Conservation (phyloP, 2,888 invertebrate species). For the Timema podura region DNA sequence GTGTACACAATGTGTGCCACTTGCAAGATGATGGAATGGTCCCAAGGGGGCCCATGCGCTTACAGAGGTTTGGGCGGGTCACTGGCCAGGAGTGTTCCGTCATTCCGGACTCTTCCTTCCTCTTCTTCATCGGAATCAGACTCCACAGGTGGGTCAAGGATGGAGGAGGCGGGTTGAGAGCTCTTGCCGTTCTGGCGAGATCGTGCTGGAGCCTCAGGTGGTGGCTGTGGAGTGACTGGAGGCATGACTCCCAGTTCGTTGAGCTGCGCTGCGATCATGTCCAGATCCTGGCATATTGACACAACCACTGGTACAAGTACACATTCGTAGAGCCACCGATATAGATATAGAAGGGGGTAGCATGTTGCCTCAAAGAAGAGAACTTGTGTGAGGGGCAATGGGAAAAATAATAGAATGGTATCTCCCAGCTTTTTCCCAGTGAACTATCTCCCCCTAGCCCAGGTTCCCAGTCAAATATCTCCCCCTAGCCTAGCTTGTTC, state of each 20-base stretch:
- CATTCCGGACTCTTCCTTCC: conserved; percentile 75
- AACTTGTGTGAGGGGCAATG: too few relatives aligned
- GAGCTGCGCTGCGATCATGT: conserved; percentile 92
- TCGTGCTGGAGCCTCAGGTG: conserved; percentile 52
- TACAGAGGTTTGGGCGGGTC: conserved; percentile 96
- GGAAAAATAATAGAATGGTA: too few relatives aligned
- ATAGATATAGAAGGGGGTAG: too few relatives aligned
- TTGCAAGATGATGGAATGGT: too few relatives aligned
- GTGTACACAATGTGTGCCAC: too few relatives aligned
- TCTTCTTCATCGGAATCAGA: conserved; percentile 81
- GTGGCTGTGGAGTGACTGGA: conserved; percentile 40
- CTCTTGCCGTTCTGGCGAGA: conserved; percentile 34
- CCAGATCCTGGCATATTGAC: conserved; percentile 71
- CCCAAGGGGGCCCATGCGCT: conserved; percentile 46
- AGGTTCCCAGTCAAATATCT: too few relatives aligned
- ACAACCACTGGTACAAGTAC: too few relatives aligned
- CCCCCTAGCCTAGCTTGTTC: too few relatives aligned
- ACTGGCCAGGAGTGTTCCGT: conserved; percentile 91
- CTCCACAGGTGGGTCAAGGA: conserved; percentile 38
- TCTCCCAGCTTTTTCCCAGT: too few relatives aligned
- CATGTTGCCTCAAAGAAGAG: too few relatives aligned
- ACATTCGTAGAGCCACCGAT: too few relatives aligned
- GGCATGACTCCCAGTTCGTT: conserved; percentile 84
- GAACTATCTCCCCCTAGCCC: too few relatives aligned
- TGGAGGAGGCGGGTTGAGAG: conserved; percentile 26